phyloP scores from a whole-genome alignment of 1,140 invertebrate species.

The Copidosoma floridanum region DNA sequence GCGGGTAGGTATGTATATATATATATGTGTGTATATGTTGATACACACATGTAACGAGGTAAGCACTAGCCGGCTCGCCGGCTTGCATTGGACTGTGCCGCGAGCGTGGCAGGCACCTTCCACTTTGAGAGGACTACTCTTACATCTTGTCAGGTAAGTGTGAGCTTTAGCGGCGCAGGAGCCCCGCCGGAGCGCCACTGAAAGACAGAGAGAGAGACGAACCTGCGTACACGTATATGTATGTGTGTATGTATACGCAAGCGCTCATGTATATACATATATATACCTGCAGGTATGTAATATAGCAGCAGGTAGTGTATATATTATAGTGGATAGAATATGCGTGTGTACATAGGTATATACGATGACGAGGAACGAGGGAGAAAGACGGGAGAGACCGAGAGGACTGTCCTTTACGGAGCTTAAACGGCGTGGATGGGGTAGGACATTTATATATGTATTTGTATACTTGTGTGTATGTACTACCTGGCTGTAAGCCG shows the following conservation, averaged over 20 bases:
- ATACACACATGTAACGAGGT: too few species aligned
- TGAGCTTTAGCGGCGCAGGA: conserved; percentile 45
- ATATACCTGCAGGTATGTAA: too few species aligned
- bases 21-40: too few species aligned
- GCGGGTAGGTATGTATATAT: too few species aligned
- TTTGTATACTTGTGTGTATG: too few species aligned
- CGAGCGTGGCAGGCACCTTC: conserved; percentile 54
- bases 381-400: conserved; percentile 11
- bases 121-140: conserved; percentile 43
- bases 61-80: conserved; percentile 56
- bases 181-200: conserved; percentile 10
- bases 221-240: background rate
- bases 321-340: background rate
- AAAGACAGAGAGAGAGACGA: conserved; percentile 20
- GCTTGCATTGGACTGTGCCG: conserved; percentile 56
- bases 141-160: conserved; percentile 57
- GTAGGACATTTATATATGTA: too few species aligned
- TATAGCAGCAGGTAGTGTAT: too few species aligned
- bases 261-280: conserved; percentile 11
- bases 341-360: background rate
- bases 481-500: too few species aligned
- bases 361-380: background rate
- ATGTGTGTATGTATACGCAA: conserved; percentile 20
- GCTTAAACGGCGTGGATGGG: too few species aligned
- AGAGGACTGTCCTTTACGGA: too few species aligned